Evolutionary conservation across 2,113 vertebrate genomes (phyloP).

Genomic region (Oryzias javanicus): DNA sequence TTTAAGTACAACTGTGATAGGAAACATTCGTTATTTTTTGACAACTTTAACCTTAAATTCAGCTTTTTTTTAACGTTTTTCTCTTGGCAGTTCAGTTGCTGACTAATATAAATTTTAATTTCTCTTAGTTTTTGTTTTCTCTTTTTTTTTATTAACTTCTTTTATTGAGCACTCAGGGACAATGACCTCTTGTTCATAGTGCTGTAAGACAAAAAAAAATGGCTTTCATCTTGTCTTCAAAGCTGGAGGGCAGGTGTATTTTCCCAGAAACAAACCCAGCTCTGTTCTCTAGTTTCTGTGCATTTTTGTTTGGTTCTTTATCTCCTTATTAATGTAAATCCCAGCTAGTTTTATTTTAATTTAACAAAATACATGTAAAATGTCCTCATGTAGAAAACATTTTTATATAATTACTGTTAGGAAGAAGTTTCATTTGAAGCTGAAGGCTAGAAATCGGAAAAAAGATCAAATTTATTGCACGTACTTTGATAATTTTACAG

Average conservation of each 20-base stretch:
- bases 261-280: constrained; percentile 30
- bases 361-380: no score
- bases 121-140: background rate
- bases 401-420: no score
- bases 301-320: constrained; percentile 6
- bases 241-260: constrained; percentile 72
- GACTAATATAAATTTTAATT: background rate
- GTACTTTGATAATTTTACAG: constrained; percentile 12
- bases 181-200: constrained; percentile 55
- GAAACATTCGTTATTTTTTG: background rate
- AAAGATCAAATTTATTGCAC: background rate
- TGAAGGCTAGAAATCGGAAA: no score
- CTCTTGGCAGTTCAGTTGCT: background rate
- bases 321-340: background rate
- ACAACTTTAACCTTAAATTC: background rate
- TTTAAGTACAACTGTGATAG: background rate
- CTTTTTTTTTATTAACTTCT: background rate
- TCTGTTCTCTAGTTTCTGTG: constrained; percentile 20
- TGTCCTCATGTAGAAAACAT: background rate
- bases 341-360: no score
- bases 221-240: constrained; percentile 78
- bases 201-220: constrained; percentile 52
- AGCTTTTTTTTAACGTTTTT: background rate
- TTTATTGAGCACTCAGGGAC: background rate
- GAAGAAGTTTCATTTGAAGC: no score